Evolutionary conservation across 2,888 invertebrate genomes (phyloP).

Genomic region (Philonicus albiceps): DNA sequence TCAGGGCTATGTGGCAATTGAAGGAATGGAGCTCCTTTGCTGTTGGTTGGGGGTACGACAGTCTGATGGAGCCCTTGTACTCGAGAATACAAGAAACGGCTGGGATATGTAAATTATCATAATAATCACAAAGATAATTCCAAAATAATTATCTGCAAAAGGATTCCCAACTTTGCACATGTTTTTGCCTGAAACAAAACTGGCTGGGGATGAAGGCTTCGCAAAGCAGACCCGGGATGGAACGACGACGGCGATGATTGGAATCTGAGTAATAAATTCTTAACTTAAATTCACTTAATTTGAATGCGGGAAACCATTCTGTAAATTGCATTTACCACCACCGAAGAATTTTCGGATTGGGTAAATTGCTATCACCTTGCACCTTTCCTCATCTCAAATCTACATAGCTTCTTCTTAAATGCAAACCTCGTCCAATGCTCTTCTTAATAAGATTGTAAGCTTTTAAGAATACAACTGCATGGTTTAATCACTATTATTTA

Average conservation of each 20-base stretch:
- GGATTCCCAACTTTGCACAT: constrained; percentile 47
- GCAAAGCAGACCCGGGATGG: not conserved
- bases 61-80: constrained; percentile 7
- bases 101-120: constrained; percentile 47
- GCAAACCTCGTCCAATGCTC: not conserved
- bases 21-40: not conserved
- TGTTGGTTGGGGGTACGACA: constrained; percentile 13
- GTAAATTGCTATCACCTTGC: not conserved
- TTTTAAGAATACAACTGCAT: not conserved
- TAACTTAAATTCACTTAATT: constrained; percentile 40
- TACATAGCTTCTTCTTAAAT: not conserved
- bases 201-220: not conserved
- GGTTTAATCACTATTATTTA: not conserved
- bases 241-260: not conserved
- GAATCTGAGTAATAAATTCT: constrained; percentile 44
- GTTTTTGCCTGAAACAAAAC: constrained; percentile 34
- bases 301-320: not conserved
- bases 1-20: not conserved
- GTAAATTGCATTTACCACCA: not conserved
- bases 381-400: not conserved
- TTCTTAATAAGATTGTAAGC: not conserved
- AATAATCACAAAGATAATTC: constrained; percentile 48
- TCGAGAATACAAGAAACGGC: constrained; percentile 42
- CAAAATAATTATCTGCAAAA: constrained; percentile 48
- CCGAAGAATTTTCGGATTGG: not conserved